Evolutionary conservation across 2,888 invertebrate genomes (phyloP).

Genomic region (Hofmannophila pseudospretella): DNA sequence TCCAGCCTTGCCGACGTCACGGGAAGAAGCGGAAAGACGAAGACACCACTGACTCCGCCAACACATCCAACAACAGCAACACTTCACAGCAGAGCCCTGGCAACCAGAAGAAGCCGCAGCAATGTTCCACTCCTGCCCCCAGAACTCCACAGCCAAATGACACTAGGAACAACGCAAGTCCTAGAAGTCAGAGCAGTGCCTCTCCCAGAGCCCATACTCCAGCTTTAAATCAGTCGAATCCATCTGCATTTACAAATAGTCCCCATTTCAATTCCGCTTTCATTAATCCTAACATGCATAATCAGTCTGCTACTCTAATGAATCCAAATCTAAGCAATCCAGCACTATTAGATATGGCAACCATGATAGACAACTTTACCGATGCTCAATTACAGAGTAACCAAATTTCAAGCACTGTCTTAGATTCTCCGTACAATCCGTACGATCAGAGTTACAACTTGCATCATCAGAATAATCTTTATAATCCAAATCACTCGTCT

Average conservation of each 20-base stretch:
- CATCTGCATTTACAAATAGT: constrained; percentile 55
- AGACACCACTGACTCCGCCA: constrained; percentile 67
- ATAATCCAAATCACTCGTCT: constrained; percentile 74
- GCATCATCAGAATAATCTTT: constrained; percentile 81
- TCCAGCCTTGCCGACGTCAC: constrained; percentile 88
- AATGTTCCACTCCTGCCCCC: constrained; percentile 51
- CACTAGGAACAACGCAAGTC: constrained; percentile 58
- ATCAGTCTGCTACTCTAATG: constrained; percentile 60
- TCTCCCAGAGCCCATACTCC: constrained; percentile 74
- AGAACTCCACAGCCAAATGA: constrained; percentile 61
- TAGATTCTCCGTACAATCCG: constrained; percentile 82
- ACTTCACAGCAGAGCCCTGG: constrained; percentile 54
- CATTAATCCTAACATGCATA: constrained; percentile 66
- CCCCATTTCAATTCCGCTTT: constrained; percentile 66
- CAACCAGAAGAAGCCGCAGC: constrained; percentile 56
- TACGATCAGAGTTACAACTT: constrained; percentile 82
- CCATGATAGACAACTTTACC: constrained; percentile 87
- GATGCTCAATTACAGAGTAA: constrained; percentile 90
- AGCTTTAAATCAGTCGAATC: constrained; percentile 55
- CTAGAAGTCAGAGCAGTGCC: constrained; percentile 73
- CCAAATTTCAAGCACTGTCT: constrained; percentile 90
- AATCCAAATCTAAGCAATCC: constrained; percentile 71
- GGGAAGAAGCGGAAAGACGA: constrained; percentile 89
- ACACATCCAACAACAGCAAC: constrained; percentile 34
- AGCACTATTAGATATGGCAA: constrained; percentile 84